Percentiles rank a stretch among this genome's conserved stretches.
Evolutionary conservation across 2,888 invertebrate genomes (phyloP).

Genomic region (Watsonalla cultraria): DNA sequence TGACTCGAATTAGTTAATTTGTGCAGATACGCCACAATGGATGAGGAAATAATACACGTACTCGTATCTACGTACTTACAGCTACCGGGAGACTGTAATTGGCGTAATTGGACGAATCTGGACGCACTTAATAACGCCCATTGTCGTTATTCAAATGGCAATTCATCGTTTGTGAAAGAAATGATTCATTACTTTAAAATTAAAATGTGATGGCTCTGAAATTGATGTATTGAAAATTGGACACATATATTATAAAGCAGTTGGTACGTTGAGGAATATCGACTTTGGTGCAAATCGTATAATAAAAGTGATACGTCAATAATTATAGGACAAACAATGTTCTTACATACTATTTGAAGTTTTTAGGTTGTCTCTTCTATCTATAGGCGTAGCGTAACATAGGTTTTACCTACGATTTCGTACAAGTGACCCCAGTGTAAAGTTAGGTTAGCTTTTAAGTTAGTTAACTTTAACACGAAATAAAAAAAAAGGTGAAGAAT

Average conservation of each 20-base stretch:
- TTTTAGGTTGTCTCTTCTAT: too few species aligned
- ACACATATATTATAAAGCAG: neutral
- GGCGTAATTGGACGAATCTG: slow-evolving; percentile 77
- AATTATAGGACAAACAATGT: too few species aligned
- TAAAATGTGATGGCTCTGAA: slow-evolving; percentile 40
- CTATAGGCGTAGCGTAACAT: too few species aligned
- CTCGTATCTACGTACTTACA: slow-evolving; percentile 45
- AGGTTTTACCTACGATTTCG: too few species aligned
- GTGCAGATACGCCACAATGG: slow-evolving; percentile 74
- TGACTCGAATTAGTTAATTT: slow-evolving; percentile 73
- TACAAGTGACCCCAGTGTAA: too few species aligned
- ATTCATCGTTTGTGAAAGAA: slow-evolving; percentile 72
- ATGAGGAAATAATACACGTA: slow-evolving; percentile 71
- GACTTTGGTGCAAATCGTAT: too few species aligned
- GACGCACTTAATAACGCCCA: slow-evolving; percentile 73
- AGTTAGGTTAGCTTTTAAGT: too few species aligned
- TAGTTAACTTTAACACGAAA: too few species aligned
- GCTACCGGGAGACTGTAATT: slow-evolving; percentile 73
- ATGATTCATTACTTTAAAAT: slow-evolving; percentile 69
- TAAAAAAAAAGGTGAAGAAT: too few species aligned
- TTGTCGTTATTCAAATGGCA: slow-evolving; percentile 74
- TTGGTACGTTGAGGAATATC: too few species aligned
- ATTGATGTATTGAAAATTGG: neutral
- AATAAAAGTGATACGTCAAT: too few species aligned
- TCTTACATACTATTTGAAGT: too few species aligned